A percentile compares a stretch with the other conserved stretches of the same genome.
Conservation (phyloP, 2,888 invertebrate genomes). For the Cylindroiulus punctatus region DNA sequence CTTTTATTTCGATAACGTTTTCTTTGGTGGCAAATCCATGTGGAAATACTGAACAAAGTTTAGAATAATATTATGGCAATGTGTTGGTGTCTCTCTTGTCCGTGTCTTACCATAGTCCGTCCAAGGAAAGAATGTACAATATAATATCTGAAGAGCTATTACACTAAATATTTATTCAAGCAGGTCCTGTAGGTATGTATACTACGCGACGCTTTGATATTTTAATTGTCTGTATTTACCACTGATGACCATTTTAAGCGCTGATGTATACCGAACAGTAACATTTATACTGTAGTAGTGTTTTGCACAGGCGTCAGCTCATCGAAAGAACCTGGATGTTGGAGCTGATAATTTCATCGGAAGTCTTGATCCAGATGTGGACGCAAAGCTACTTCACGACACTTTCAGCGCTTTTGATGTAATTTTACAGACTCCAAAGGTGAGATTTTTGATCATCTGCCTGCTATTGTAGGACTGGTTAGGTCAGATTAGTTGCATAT, state of each 20-base stretch:
- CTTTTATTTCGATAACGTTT: too few relatives aligned
- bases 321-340: constrained; percentile 99
- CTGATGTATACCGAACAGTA: neutral
- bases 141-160: too few relatives aligned
- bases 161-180: constrained; percentile 98
- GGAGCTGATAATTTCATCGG: constrained; percentile 99
- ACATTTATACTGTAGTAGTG: neutral
- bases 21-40: too few relatives aligned
- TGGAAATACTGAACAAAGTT: too few relatives aligned
- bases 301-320: constrained; percentile 88
- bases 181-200: constrained; percentile 92
- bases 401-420: constrained; percentile 99
- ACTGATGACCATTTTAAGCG: neutral
- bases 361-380: constrained; percentile 98
- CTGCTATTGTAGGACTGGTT: too few relatives aligned
- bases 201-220: too few relatives aligned
- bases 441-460: constrained; percentile 65
- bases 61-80: too few relatives aligned
- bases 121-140: too few relatives aligned
- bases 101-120: too few relatives aligned
- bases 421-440: constrained; percentile 97
- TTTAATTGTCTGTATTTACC: too few relatives aligned
- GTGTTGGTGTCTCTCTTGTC: too few relatives aligned
- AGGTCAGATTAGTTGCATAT: too few relatives aligned
- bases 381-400: constrained; percentile 97